Base-by-base conservation (phyloP, 2,888 invertebrate genomes). In the Meganola albula region DNA sequence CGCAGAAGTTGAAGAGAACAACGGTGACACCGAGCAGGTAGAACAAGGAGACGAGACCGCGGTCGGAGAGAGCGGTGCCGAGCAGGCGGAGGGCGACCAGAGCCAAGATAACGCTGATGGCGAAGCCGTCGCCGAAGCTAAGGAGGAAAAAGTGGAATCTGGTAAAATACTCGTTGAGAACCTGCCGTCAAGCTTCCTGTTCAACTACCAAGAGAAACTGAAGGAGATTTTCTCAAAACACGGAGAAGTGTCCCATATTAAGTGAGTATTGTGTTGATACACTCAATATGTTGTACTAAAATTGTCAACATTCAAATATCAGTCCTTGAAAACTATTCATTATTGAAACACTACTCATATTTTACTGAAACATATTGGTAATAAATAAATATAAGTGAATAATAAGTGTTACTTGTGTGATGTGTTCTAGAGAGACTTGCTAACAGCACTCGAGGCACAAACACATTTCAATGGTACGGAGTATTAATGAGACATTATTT, bases 271-370 rank as follows among this genome's bases (percentile, higher is more conserved):
- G 11, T 31, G 13, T 25, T 26, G 3, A 20, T 22, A 26, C 29
- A 14, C 41, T 27, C 23, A 27, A 44, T 27, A 34, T 40, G 39
- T 57, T n/a, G n/a, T n/a, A n/a, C n/a, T n/a, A n/a, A 44, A 58
- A 53, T 67, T 73, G 63, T 62, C 73, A 80, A 84, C 84, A 84
- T 84, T 84, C 84, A 84, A 84, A 84, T 84, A 82, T 84, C 82
- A 82, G 67, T 77, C 76, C 66, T 55, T 61, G 53, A 60, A 27
- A 37, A 37, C 25, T 37, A 28, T 27, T 36, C 12, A 41, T n/a
- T n/a, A 27, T 21, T 56, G 32, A 45, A 42, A 38, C 50, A 45
- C 46, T 56, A 48, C 55, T 54, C 59, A 53, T 55, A 46, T 34
- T 54, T 41, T 36, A 44, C 43, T 43, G 35, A 50, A 48, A 28